phyloP scores from a whole-genome alignment of 2,888 invertebrate species.

The Apantesis nais region DNA sequence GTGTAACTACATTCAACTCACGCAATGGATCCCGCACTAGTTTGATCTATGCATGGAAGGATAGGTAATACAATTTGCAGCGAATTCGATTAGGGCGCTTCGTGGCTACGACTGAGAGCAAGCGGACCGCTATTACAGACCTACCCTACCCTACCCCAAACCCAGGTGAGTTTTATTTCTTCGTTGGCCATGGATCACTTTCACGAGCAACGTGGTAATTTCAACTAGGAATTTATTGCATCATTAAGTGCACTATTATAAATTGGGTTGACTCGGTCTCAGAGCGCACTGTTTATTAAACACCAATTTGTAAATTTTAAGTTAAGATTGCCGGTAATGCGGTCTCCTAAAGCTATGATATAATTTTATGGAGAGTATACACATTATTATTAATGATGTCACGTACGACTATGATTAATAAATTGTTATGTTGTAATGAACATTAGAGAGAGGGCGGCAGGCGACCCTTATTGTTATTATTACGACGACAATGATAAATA shows the following conservation, averaged over 20 bases:
- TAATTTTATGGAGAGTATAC: slow-evolving; percentile 39
- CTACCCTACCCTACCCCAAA: slow-evolving; percentile 27
- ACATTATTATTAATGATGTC: slow-evolving; percentile 9
- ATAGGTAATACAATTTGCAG: slow-evolving; percentile 47
- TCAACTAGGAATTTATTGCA: slow-evolving; percentile 66
- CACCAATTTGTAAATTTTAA: slow-evolving; percentile 62
- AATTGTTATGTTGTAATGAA: slow-evolving; percentile 24
- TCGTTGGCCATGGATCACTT: slow-evolving; percentile 56
- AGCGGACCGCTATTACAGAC: slow-evolving; percentile 29
- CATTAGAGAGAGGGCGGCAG: slow-evolving; percentile 18
- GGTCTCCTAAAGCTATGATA: slow-evolving; percentile 43
- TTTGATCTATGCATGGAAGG: slow-evolving; percentile 49
- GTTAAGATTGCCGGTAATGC: slow-evolving; percentile 50
- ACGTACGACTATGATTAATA: slow-evolving; percentile 27
- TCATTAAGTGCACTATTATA: slow-evolving; percentile 71
- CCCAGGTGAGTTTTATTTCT: slow-evolving; percentile 58
- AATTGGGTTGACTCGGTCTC: slow-evolving; percentile 61
- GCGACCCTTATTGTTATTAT: slow-evolving; percentile 17
- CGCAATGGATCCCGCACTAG: slow-evolving; percentile 39
- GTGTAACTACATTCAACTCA: slow-evolving; percentile 24
- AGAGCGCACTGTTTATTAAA: slow-evolving; percentile 63
- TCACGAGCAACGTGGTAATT: slow-evolving; percentile 60
- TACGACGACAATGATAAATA: slow-evolving; percentile 24
- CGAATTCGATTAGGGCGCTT: slow-evolving; percentile 43
- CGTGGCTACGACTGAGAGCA: slow-evolving; percentile 41